Conservation (phyloP, 1,140 invertebrate species). For the Formica exsecta region DNA sequence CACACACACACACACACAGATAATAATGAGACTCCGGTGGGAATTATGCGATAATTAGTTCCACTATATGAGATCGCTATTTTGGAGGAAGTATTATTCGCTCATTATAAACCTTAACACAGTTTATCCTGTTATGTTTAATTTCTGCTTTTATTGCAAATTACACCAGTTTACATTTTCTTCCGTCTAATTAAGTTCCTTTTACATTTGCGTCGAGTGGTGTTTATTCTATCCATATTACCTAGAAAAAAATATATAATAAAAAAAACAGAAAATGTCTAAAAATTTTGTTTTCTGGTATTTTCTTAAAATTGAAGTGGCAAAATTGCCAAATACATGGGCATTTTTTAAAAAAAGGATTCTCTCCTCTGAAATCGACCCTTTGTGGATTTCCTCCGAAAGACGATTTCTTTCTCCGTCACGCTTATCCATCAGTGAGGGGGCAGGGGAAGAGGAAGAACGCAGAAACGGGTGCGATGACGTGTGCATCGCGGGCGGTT, state of each 20-base stretch:
- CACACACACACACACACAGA: neutral
- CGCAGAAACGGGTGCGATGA: slow-evolving; percentile 32
- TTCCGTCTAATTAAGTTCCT: slow-evolving; percentile 3
- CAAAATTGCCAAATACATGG: neutral
- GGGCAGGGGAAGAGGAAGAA: neutral
- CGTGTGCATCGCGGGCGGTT: slow-evolving; percentile 69
- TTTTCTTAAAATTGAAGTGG: neutral
- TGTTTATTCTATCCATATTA: neutral
- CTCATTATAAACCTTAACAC: neutral
- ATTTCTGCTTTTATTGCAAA: slow-evolving; percentile 9
- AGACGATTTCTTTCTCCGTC: slow-evolving; percentile 29
- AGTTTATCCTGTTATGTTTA: slow-evolving; percentile 15
- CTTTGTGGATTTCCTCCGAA: neutral
- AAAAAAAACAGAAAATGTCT: neutral
- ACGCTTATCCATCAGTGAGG: neutral
- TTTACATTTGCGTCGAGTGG: slow-evolving; percentile 7
- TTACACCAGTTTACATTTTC: neutral
- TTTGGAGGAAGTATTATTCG: slow-evolving; percentile 31
- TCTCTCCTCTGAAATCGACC: neutral
- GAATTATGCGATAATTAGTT: slow-evolving; percentile 42
- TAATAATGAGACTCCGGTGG: slow-evolving; percentile 18
- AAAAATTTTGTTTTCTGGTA: neutral
- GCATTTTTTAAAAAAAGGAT: neutral
- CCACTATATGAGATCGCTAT: slow-evolving; percentile 3
- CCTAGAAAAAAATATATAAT: neutral